Evolutionary conservation across 2,888 invertebrate genomes (phyloP).

Genomic region (Myopa testacea): DNA sequence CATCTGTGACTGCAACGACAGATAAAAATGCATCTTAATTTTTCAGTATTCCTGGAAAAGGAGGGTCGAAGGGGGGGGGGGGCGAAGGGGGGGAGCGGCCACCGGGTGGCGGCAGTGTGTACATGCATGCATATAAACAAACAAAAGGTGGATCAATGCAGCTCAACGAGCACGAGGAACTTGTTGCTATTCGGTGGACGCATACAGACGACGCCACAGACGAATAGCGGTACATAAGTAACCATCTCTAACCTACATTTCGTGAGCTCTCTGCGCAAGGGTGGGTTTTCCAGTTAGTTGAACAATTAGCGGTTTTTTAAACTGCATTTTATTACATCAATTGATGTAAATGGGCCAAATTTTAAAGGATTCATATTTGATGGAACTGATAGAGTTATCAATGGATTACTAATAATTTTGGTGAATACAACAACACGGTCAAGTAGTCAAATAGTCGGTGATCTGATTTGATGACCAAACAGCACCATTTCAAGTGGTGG

Average conservation of each 20-base stretch:
- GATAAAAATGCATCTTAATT: conserved; percentile 31
- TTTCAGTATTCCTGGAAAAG: background rate
- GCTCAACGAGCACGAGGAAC: conserved; percentile 6
- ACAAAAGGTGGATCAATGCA: conserved; percentile 3
- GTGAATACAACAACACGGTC: no score
- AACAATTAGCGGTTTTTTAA: conserved; percentile 1
- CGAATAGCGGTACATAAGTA: background rate
- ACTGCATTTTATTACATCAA: background rate
- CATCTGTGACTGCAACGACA: conserved; percentile 21
- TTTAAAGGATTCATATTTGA: background rate
- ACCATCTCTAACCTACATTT: conserved; percentile 16
- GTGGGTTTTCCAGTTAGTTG: conserved; percentile 2
- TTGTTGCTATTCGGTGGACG: conserved; percentile 20
- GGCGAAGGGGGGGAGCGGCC: background rate
- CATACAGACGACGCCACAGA: background rate
- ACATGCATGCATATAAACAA: background rate
- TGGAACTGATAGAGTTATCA: no score
- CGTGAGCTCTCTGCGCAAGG: background rate
- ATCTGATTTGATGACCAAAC: no score
- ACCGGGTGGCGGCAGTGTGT: background rate
- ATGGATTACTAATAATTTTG: no score
- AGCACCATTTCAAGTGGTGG: no score
- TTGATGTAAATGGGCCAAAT: conserved; percentile 2
- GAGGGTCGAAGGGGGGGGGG: background rate
- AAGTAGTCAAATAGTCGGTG: no score